These are phyloP conservation scores for Actinernus sp. DNA, from an alignment of 92 coral and sea anemone genomes.

Conservation along the genomic window DNA sequence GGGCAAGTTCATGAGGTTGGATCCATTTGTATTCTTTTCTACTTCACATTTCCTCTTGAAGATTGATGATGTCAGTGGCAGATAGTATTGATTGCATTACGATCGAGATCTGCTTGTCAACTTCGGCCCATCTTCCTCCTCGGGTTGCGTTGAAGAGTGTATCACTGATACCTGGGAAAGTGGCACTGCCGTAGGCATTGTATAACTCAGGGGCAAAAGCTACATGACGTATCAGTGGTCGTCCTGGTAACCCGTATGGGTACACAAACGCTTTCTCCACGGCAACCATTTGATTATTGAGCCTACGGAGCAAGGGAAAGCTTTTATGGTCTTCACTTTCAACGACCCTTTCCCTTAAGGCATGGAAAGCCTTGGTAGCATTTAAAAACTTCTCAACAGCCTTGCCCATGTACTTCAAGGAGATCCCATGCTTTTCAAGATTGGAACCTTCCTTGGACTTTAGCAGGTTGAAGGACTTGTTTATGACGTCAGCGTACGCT, in stretches of 20 bases:
- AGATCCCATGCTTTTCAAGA: constrained; percentile 29
- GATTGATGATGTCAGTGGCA: too few relatives aligned
- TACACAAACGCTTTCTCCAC: constrained; percentile 74
- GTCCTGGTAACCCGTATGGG: constrained; percentile 6
- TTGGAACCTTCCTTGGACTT: neutral
- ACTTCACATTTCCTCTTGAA: too few relatives aligned
- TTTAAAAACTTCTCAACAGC: constrained; percentile 63
- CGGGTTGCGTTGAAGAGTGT: constrained; percentile 33
- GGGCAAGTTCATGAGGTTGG: too few relatives aligned
- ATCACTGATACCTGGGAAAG: too few relatives aligned
- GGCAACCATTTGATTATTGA: constrained; percentile 73
- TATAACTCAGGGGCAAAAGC: constrained; percentile 48
- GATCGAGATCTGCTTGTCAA: constrained; percentile 52
- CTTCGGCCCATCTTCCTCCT: constrained; percentile 39
- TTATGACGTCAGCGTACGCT: constrained; percentile 46
- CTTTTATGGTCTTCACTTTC: constrained; percentile 1
- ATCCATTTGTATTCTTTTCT: too few relatives aligned
- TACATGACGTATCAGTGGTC: constrained; percentile 41
- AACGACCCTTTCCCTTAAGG: constrained; percentile 39
- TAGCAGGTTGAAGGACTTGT: constrained; percentile 6
- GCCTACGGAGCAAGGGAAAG: constrained; percentile 38
- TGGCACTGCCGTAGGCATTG: too few relatives aligned
- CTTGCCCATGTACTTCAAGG: constrained; percentile 30
- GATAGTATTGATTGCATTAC: constrained; percentile 48
- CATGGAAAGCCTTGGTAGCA: constrained; percentile 15